A percentile compares a stretch with the other conserved stretches of the same genome.
Evolutionary conservation across 2,797 vertebrate species (phyloP).

Genomic region (Sardinella longiceps): DNA sequence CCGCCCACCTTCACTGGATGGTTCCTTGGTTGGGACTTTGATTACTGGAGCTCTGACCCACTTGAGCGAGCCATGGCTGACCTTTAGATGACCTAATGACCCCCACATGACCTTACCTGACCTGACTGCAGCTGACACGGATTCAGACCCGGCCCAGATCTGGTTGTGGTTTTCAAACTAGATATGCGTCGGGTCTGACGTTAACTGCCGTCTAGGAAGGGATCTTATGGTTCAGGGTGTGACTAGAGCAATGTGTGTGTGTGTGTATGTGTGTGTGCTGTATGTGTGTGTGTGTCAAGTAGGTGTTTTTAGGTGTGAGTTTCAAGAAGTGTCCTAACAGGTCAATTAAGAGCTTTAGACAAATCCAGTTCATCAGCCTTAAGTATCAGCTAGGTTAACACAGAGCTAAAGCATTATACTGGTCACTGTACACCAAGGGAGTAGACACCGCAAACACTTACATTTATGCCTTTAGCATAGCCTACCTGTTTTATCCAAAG

Average conservation of each 20-base stretch:
- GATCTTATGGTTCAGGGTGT: neutral
- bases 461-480: too few relatives aligned
- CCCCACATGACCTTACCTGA: neutral
- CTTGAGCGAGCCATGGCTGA: constrained; percentile 75
- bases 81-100: constrained; percentile 57
- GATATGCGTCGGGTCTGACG: neutral
- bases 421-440: neutral
- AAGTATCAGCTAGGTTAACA: too few relatives aligned
- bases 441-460: neutral
- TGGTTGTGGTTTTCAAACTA: neutral
- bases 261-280: neutral
- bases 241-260: neutral
- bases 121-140: neutral
- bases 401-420: too few relatives aligned
- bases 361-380: neutral
- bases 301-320: neutral
- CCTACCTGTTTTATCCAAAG: too few relatives aligned
- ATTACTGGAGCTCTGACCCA: constrained; percentile 62
- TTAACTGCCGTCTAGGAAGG: neutral
- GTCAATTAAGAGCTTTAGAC: neutral
- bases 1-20: constrained; percentile 65
- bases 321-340: neutral
- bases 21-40: constrained; percentile 65
- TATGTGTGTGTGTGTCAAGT: neutral
- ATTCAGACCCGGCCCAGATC: neutral